Base-by-base conservation (phyloP, 2,113 vertebrate genomes). In the Cochlearius cochlearius region DNA sequence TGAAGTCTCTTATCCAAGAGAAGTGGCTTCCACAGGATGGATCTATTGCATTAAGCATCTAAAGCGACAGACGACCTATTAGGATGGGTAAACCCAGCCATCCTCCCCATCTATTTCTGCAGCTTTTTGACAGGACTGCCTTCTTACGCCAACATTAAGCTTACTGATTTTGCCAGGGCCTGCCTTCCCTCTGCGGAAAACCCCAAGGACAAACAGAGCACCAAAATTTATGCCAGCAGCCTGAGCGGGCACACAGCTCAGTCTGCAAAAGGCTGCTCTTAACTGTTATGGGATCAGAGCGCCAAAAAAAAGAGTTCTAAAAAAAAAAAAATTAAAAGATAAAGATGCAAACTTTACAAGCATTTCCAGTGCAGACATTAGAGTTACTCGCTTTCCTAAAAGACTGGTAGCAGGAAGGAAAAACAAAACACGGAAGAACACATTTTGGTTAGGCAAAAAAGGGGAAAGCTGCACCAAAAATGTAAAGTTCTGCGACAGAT, bases 11-110 rank as follows among this genome's bases (percentile, higher is more conserved):
- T 56, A 79, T 21, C 25, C 38, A 84, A 69, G 38, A 53, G 17
- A 80, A 12, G 4, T 20, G n/a, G 27, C 72, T 64, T 67, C 11
- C 69, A 87, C 15, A 17, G 41, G 43, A 39, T 8, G 5, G 25
- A 55, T 79, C 38, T 36, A 74, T 27, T 17, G 21, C 7, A 58
- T 45, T 32, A 67, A 66, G 15, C 34, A 91, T 7, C 32, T 55
- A 17, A 77, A 78, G 63, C 0, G 0, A 19, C 4, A 66, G 10
- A 7, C 11, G 12, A 43, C 43, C 2, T 12, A 71, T 36, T 2
- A 75, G 26, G 23, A 66, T 39, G 60, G 13, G 20, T 30, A 89
- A 84, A 73, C 6, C 13, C 1, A 5, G 13, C 13, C 26, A 63
- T 32, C 11, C 26, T 77, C 27, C 29, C 34, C 20, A 75, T 55